Percentiles rank a stretch among this genome's conserved stretches.
phyloP scores from a whole-genome alignment of 1,140 invertebrate species.

The Heliconius congener region DNA sequence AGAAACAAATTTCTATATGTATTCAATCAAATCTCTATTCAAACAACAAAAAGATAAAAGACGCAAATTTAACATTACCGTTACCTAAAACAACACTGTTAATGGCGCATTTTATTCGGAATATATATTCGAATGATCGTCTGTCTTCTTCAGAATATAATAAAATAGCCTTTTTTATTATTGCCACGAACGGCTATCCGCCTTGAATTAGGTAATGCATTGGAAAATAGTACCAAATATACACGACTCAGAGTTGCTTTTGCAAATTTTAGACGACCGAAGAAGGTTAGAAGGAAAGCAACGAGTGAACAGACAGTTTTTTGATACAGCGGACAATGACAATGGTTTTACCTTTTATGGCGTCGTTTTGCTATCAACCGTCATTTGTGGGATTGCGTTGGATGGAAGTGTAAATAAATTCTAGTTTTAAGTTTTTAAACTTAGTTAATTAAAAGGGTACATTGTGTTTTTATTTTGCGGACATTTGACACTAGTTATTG shows the following conservation, averaged over 20 bases:
- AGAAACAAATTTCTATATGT: background rate
- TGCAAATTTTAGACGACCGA: constrained; percentile 19
- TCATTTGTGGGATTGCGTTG: constrained; percentile 22
- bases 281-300: constrained; percentile 28
- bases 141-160: constrained; percentile 29
- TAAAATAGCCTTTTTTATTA: constrained; percentile 40
- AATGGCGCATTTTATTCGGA: constrained; percentile 31
- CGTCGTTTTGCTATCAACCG: constrained; percentile 26
- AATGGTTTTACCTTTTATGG: constrained; percentile 39
- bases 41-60: constrained; percentile 1
- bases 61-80: constrained; percentile 9
- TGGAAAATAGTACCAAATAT: background rate
- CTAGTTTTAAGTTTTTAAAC: background rate
- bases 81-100: constrained; percentile 12
- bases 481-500: too few relatives aligned
- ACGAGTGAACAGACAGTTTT: constrained; percentile 36
- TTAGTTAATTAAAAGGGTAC: background rate
- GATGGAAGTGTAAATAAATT: background rate
- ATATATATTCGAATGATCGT: constrained; percentile 29
- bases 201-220: constrained; percentile 15
- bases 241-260: constrained; percentile 12
- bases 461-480: too few relatives aligned
- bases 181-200: constrained; percentile 22
- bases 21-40: background rate
- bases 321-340: constrained; percentile 31